Conservation (phyloP, 2,888 invertebrate species). For the Drosophila setosimentum region DNA sequence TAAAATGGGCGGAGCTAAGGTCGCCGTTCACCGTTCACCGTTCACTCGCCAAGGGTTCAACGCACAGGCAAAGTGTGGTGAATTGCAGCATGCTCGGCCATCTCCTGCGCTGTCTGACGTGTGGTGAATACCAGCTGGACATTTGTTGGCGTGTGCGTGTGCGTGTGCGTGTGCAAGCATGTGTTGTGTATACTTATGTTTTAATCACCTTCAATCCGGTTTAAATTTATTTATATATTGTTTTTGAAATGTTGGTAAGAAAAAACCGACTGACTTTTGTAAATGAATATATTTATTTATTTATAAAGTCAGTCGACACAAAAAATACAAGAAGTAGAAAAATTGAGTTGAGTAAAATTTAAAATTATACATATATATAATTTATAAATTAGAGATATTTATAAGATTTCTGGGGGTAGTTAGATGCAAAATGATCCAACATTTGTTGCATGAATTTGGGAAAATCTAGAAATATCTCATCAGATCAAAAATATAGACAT, state of each 20-base stretch:
- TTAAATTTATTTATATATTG: not conserved
- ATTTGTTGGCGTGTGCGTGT: not conserved
- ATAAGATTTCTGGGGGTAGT: no score
- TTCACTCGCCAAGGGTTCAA: conserved; percentile 42
- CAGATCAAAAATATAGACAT: no score
- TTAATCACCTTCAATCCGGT: not conserved
- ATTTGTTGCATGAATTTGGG: no score
- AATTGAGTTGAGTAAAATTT: no score
- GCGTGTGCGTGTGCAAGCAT: not conserved
- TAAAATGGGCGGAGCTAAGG: conserved; percentile 83
- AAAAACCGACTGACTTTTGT: not conserved
- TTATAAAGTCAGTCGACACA: no score
- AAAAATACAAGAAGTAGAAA: no score
- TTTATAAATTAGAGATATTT: no score
- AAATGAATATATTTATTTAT: not conserved
- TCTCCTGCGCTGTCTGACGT: conserved; percentile 26
- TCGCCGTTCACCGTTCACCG: conserved; percentile 26
- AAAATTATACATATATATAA: no score
- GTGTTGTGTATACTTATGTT: not conserved
- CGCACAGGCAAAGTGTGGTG: conserved; percentile 65
- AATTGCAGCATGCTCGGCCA: conserved; percentile 42
- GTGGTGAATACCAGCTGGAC: conserved; percentile 11
- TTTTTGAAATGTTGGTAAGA: not conserved
- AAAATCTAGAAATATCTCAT: no score
- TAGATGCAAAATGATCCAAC: no score